phyloP scores from a whole-genome alignment of 2,797 vertebrate genomes.

The Myotis planiceps region DNA sequence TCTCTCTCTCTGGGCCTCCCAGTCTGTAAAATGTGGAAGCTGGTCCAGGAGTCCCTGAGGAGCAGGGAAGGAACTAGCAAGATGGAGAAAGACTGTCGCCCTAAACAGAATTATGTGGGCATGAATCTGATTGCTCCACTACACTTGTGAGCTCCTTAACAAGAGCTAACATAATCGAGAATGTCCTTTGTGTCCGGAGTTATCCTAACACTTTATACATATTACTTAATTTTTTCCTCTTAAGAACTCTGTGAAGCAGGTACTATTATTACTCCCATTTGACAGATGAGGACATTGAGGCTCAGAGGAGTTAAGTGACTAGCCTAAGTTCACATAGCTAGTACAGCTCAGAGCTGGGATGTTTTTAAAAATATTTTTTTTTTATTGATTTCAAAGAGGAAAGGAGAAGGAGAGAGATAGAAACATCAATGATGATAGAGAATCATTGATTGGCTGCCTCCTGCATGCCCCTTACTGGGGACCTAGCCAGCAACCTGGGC shows the following conservation, averaged over 20 bases:
- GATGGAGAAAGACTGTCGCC: background rate
- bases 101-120: background rate
- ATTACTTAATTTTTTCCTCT: background rate
- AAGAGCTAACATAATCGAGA: background rate
- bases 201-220: constrained; percentile 13
- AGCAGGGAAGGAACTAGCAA: background rate
- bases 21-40: background rate
- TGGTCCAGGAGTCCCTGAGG: background rate
- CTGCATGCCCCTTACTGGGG: too few relatives aligned
- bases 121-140: background rate
- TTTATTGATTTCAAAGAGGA: background rate
- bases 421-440: too few relatives aligned
- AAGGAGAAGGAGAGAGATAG: background rate
- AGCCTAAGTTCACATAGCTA: background rate
- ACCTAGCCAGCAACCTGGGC: too few relatives aligned
- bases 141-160: background rate
- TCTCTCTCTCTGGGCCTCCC: background rate
- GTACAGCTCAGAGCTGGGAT: background rate
- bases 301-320: background rate
- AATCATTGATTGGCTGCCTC: too few relatives aligned
- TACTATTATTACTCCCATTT: background rate
- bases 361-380: background rate
- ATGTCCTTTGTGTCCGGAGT: background rate
- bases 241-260: background rate
- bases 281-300: constrained; percentile 4